Evolutionary conservation across 2,888 invertebrate species (phyloP), one percentile per base, ranked within the genome.

Genomic region (Drosophila stalkeri): DNA sequence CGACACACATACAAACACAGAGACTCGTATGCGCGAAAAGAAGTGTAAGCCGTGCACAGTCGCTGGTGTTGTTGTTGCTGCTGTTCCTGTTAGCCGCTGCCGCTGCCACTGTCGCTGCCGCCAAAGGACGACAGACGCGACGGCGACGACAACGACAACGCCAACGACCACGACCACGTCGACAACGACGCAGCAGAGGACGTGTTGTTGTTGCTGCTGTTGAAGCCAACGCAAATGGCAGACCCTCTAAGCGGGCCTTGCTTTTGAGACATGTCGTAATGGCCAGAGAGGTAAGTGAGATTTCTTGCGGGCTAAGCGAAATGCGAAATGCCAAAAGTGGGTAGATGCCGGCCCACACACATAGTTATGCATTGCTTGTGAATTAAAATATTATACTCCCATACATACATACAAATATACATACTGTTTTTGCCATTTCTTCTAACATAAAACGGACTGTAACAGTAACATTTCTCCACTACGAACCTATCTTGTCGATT

Each of bases 211-310:
- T 69, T 81, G 71, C 57, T 72, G 73, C 63, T 66, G 78, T 72
- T 79, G 64, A 82, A 77, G 80, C 74, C 77, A 81, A 89, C 91
- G 91, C 92, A 92, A 89, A 91, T 91, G 91, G 91, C 91, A 90
- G 91, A 91, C 92, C 93, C 92, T 91, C 91, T 92, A 86, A 90
- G 90, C 90, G 91, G 92, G 92, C 91, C 89, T 86, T 91, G 92
- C 92, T 93, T 92, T 91, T 93, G 93, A 93, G 92, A 91, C 92
- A 93, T 93, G 93, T 92, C 93, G 93, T 93, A 93, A 93, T 93
- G 93, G 93, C 93, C 92, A 93, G 93, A 92, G 93, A 93, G 93
- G 93, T 93, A 86, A 92, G 92, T 88, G 54, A 56, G 64, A 63
- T 54, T 73, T 64, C 65, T 57, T 44, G 49, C 43, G 47, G 60